Evolutionary conservation across 2,797 vertebrate genomes (phyloP), one percentile per base, ranked within the genome.

Genomic region (Spheniscus humboldti): DNA sequence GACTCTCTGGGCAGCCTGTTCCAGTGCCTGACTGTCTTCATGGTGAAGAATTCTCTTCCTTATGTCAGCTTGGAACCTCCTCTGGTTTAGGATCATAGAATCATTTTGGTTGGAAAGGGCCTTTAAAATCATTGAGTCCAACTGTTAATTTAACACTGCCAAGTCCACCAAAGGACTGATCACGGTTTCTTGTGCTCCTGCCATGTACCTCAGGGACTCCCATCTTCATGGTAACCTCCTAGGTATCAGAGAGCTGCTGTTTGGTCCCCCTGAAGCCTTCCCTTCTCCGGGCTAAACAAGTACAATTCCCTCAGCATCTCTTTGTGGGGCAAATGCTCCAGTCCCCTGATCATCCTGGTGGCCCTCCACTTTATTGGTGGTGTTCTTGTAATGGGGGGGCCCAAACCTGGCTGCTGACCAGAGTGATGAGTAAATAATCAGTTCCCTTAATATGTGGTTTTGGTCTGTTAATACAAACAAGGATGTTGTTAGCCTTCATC

Each of bases 81-180:
- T 73, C 2, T 18, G 5, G 66, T 84, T 69, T 69, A 57, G 39
- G 80, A 22, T 63, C 17, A 11, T 10, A 41, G 63, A n/a, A 37
- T 62, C 9, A 18, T 64, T 90, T 60, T 23, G 18, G 2, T 77
- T 90, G 24, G 41, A 64, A 60, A 64, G 10, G 37, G 57, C 35
- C 7, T 75, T 67, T 66, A 66, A 57, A 43, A 63, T 68, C 3
- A 35, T 35, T 0, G 2, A 50, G 43, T 80, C 24, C n/a, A 43
- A 6, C 13, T 1, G 0, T 68, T 33, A 25, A 3, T 19, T 4
- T 48, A 63, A 25, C 23, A 20, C 16, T 69, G n/a, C n/a, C n/a
- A 25, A 47, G 30, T 73, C 28, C 31, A 73, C 47, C 22, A 41
- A 8, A 69, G 13, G 31, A 9, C 17, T 67, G 19, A 20, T 69